Evolutionary conservation across 2,888 invertebrate genomes (phyloP), one percentile per base, ranked within the genome.

Genomic region (Hipparchia semele): DNA sequence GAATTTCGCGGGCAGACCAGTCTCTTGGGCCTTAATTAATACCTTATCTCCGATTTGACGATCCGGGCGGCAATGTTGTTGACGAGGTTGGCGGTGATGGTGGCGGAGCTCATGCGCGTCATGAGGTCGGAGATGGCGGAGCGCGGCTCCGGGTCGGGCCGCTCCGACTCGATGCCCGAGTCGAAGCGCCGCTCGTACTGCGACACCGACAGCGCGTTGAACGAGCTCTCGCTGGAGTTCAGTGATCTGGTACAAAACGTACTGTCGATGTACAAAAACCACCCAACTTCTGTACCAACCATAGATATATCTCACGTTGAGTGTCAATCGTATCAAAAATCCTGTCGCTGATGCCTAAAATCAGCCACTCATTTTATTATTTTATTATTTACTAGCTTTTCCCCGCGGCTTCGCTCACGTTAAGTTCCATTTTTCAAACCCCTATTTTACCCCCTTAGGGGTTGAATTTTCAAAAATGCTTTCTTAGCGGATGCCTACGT

Each of bases 201-300:
- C 2, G 89, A 88, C 0, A 84, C 88, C 0, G 90, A 90, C 2
- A 90, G 79, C 0, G 92, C 90, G 81, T 92, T 92, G 86, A 89
- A 92, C 0, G 92, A 92, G 70, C 91, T 91, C 77, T 94, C 94
- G 80, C 90, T 92, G 0, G 92, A 92, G 84, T 92, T 91, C 0
- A 86, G 77, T 1, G 91, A 92, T n/a, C 82, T 82, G 73, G 7
- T 54, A 66, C n/a, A n/a, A 23, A 59, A 61, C 7, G 1, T 12
- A 6, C n/a, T 9, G 8, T 45, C 2, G 9, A 59, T 33, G 10
- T 10, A 10, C 10, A 39, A 33, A 8, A 9, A 33, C 10, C 59
- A 10, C 59, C 13, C 56, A 56, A 8, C 6, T 13, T 53, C 12
- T 53, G 23, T 23, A 23, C 23, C 23, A 23, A 23, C 23, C 23